Evolutionary conservation across 1,140 invertebrate species (phyloP).

Genomic region (Heterodera carotae): DNA sequence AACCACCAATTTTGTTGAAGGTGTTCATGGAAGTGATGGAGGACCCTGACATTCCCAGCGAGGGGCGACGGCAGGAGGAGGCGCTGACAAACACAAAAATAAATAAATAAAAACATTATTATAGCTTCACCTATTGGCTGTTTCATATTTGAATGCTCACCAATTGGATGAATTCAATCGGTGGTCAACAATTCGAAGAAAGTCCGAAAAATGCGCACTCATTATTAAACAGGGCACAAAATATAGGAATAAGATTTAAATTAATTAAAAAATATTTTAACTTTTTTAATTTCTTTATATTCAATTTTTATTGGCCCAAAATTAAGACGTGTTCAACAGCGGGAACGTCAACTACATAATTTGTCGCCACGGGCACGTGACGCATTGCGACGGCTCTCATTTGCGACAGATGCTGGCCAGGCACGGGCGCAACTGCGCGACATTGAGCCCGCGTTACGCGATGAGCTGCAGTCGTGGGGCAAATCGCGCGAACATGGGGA

Average conservation of each 20-base stretch:
- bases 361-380: slow-evolving; percentile 45
- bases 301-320: too few relatives aligned
- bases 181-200: slow-evolving; percentile 49
- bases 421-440: background rate
- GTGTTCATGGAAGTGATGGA: slow-evolving; percentile 45
- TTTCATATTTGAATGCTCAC: slow-evolving; percentile 47
- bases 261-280: background rate
- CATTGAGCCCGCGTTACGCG: slow-evolving; percentile 9
- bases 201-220: slow-evolving; percentile 20
- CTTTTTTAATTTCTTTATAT: background rate
- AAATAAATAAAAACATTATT: background rate
- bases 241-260: too few relatives aligned
- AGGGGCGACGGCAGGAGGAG: slow-evolving; percentile 47
- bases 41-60: slow-evolving; percentile 52
- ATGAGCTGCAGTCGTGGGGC: background rate
- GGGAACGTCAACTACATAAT: slow-evolving; percentile 38
- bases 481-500: background rate
- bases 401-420: slow-evolving; percentile 15
- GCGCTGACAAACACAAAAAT: slow-evolving; percentile 26
- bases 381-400: slow-evolving; percentile 41
- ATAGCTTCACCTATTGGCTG: slow-evolving; percentile 51
- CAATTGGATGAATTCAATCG: slow-evolving; percentile 47
- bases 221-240: too few relatives aligned
- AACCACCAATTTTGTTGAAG: background rate
- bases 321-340: slow-evolving; percentile 11